Conservation (phyloP, 2,888 invertebrate species). For the Drosophila suboccidentalis region DNA sequence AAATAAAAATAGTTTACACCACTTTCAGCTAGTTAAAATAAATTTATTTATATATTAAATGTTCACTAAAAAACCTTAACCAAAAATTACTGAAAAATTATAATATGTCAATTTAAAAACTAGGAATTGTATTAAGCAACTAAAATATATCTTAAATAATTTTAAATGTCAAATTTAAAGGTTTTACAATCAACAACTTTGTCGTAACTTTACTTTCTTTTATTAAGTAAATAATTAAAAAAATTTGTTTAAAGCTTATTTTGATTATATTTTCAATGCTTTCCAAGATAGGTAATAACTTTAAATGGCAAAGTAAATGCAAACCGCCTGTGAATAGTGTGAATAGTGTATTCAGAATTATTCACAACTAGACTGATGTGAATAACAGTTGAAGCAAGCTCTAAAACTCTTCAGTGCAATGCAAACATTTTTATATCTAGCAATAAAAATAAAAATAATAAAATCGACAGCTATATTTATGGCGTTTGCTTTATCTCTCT, state of each 20-base stretch:
- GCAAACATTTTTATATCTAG: conserved; percentile 33
- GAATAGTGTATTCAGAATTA: conserved; percentile 29
- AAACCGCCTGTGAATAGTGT: conserved; percentile 36
- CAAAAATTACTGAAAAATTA: too few relatives aligned
- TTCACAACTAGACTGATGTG: conserved; percentile 16
- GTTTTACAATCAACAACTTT: background rate
- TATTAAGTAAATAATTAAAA: background rate
- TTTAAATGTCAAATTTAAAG: too few relatives aligned
- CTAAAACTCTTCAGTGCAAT: conserved; percentile 31
- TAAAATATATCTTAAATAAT: too few relatives aligned
- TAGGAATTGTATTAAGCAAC: too few relatives aligned
- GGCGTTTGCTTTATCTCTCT: conserved; percentile 45
- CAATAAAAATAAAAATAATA: conserved; percentile 53
- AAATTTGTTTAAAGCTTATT: background rate
- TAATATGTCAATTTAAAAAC: too few relatives aligned
- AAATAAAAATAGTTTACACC: too few relatives aligned
- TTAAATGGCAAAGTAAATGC: conserved; percentile 4
- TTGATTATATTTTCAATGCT: background rate
- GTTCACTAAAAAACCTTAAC: too few relatives aligned
- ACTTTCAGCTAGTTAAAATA: too few relatives aligned
- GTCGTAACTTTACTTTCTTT: background rate
- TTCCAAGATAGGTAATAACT: conserved; percentile 4
- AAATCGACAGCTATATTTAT: conserved; percentile 56
- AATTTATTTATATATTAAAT: too few relatives aligned
- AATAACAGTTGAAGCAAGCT: conserved; percentile 10